Conservation (phyloP, 2,113 vertebrate genomes). For the Erythrocercus mccallii region DNA sequence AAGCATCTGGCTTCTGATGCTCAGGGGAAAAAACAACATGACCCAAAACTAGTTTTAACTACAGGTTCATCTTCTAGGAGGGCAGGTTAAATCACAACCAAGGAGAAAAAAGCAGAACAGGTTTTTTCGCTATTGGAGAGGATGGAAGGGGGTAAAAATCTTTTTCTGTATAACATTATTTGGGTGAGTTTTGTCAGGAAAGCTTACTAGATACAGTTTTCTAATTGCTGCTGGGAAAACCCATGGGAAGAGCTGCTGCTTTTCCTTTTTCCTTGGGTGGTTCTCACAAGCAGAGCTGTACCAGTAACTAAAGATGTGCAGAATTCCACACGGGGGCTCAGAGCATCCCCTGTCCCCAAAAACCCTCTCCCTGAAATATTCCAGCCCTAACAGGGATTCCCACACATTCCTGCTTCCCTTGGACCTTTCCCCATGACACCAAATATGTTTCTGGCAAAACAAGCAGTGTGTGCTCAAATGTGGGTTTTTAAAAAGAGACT, state of each 20-base stretch:
- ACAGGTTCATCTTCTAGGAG: constrained; percentile 48
- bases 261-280: neutral
- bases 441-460: neutral
- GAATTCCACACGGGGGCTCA: neutral
- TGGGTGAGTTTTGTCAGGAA: neutral
- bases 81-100: constrained; percentile 21
- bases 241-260: neutral
- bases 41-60: constrained; percentile 45
- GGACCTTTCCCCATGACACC: neutral
- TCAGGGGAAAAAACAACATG: constrained; percentile 47
- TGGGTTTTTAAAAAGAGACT: neutral
- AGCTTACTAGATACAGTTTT: neutral
- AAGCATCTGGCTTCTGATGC: constrained; percentile 68
- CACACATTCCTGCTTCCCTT: neutral
- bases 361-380: neutral
- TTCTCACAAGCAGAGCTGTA: neutral
- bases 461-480: neutral
- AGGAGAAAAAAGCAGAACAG: neutral
- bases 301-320: neutral
- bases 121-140: neutral
- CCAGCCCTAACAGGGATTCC: neutral
- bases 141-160: neutral
- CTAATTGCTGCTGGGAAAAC: neutral
- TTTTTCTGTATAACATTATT: neutral
- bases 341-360: neutral